Percentiles rank a stretch among this genome's conserved stretches.
phyloP scores from a whole-genome alignment of 2,113 vertebrate genomes.

The Octodon degus region DNA sequence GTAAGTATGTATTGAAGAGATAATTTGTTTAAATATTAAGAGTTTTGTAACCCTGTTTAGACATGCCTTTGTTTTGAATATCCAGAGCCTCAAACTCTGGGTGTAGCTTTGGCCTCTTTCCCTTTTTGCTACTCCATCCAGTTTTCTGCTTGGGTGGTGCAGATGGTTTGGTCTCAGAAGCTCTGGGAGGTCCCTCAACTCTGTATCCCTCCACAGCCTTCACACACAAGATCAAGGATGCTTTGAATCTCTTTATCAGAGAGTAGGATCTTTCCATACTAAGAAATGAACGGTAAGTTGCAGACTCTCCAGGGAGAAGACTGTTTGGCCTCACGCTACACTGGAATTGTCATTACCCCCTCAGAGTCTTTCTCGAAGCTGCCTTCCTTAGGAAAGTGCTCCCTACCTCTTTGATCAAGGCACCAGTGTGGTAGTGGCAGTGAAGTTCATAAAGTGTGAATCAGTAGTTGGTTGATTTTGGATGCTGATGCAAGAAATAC shows the following conservation, averaged over 20 bases:
- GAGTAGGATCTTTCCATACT: not conserved
- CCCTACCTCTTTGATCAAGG: not conserved
- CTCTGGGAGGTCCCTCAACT: not conserved
- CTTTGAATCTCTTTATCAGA: conserved; percentile 66
- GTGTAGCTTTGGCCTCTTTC: not conserved
- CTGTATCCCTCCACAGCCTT: not conserved
- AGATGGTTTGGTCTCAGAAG: not conserved
- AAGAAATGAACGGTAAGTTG: conserved; percentile 54
- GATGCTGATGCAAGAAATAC: not conserved
- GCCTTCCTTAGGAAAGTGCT: not conserved
- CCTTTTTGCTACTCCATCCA: not conserved
- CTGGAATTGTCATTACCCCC: not conserved
- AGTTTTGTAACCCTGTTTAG: not conserved
- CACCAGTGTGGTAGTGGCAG: rapidly evolving
- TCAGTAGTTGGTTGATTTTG: not conserved
- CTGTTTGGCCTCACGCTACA: rapidly evolving
- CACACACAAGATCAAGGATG: conserved; percentile 53
- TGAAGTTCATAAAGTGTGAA: not conserved
- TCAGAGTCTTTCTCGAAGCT: not conserved
- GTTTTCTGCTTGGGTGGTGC: not conserved
- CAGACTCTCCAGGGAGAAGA: not conserved
- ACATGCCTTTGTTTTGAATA: not conserved
- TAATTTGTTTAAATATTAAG: not conserved
- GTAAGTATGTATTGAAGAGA: not conserved
- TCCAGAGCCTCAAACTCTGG: not conserved